Conservation (phyloP, 2,113 vertebrate species). For the Hucho hucho region DNA sequence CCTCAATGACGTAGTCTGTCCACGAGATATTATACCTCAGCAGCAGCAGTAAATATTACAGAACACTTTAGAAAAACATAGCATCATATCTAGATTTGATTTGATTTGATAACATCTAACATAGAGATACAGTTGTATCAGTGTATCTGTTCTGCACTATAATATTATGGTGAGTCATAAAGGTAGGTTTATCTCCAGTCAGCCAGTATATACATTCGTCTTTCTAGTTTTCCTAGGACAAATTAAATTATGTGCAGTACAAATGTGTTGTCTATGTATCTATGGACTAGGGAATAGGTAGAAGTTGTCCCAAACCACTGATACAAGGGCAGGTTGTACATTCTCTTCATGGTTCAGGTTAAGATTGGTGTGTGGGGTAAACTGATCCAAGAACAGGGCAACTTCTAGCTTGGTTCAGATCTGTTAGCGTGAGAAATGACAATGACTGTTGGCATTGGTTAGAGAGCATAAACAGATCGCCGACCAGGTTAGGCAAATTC, state of each 20-base stretch:
- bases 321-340: too few relatives aligned
- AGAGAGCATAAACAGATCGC: neutral
- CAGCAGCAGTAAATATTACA: neutral
- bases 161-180: neutral
- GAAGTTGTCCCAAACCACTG: neutral
- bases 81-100: neutral
- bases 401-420: too few relatives aligned
- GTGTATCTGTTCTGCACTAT: too few relatives aligned
- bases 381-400: too few relatives aligned
- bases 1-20: too few relatives aligned
- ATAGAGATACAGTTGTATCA: too few relatives aligned
- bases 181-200: neutral
- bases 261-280: neutral
- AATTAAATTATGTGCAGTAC: neutral
- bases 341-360: neutral
- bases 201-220: neutral
- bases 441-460: too few relatives aligned
- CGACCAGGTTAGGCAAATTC: neutral
- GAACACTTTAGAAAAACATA: neutral
- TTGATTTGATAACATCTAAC: too few relatives aligned
- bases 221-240: too few relatives aligned
- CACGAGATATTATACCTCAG: too few relatives aligned
- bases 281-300: too few relatives aligned
- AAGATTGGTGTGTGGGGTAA: neutral
- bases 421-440: too few relatives aligned